Conservation (phyloP, 2,113 vertebrate species). For the Arvicanthis niloticus region DNA sequence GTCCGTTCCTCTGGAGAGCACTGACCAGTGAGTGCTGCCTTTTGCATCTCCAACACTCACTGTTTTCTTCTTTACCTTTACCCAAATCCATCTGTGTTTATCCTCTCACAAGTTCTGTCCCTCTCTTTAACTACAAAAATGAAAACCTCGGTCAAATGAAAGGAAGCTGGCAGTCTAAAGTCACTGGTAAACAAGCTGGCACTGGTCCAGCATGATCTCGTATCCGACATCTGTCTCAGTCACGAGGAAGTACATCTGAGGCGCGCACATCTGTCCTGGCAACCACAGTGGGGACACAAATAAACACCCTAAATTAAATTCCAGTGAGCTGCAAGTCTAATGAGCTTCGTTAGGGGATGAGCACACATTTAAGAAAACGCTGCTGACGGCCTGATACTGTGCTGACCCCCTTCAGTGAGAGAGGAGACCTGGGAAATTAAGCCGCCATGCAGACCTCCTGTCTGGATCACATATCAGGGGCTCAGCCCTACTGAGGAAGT, state of each 20-base stretch:
- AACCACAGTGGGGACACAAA: constrained; percentile 19
- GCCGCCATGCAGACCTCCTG: not conserved
- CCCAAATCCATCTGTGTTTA: not conserved
- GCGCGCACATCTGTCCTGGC: constrained; percentile 66
- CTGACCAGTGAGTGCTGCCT: not conserved
- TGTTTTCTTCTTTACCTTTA: not conserved
- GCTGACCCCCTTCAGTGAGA: constrained; percentile 18
- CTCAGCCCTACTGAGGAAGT: not conserved
- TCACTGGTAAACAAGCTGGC: not conserved
- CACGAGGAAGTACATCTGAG: constrained; percentile 42
- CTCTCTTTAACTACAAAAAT: constrained; percentile 43
- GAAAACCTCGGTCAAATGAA: constrained; percentile 27
- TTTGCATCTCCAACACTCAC: not conserved
- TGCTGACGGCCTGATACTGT: not conserved
- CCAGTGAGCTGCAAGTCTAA: constrained; percentile 45
- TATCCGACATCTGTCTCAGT: constrained; percentile 54
- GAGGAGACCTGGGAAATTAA: not conserved
- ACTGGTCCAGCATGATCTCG: not conserved
- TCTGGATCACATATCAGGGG: not conserved
- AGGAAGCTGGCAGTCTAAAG: not conserved
- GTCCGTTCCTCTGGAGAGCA: not conserved
- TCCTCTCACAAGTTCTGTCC: not conserved
- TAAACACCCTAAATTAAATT: constrained; percentile 62
- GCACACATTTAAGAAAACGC: constrained; percentile 53
- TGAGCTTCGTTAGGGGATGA: constrained; percentile 60